Conservation (phyloP, 23 tunicate species). For the Halocynthia aurantium region DNA sequence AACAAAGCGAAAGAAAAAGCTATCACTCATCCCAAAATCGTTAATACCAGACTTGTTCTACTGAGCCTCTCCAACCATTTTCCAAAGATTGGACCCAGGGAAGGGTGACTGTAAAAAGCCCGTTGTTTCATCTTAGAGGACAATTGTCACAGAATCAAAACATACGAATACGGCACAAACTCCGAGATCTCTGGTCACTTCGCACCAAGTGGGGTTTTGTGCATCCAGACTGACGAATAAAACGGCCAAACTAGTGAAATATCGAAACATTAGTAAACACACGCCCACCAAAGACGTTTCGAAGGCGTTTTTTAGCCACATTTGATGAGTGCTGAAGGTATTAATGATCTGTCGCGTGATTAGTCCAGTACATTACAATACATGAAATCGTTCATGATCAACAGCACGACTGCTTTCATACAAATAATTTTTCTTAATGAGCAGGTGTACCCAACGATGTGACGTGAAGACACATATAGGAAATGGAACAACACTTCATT, state of each 20-base stretch:
- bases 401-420: too few species aligned
- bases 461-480: too few species aligned
- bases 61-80: constrained; percentile 1
- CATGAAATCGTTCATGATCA: too few species aligned
- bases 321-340: too few species aligned
- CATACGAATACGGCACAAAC: background rate
- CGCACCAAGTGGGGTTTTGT: background rate
- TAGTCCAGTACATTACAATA: too few species aligned
- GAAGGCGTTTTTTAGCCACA: too few species aligned
- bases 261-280: background rate
- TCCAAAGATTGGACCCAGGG: constrained; percentile 10
- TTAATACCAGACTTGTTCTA: constrained; percentile 9
- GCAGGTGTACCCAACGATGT: too few species aligned
- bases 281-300: background rate
- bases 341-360: too few species aligned
- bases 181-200: background rate
- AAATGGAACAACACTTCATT: too few species aligned
- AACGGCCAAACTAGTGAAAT: background rate
- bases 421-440: too few species aligned
- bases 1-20: background rate
- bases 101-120: constrained; percentile 16
- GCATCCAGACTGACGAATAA: background rate
- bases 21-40: background rate
- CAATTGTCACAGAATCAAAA: background rate
- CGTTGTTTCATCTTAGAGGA: constrained; percentile 13